Conservation (phyloP, 2,888 invertebrate genomes). For the Scelioninae gen. 1 region DNA sequence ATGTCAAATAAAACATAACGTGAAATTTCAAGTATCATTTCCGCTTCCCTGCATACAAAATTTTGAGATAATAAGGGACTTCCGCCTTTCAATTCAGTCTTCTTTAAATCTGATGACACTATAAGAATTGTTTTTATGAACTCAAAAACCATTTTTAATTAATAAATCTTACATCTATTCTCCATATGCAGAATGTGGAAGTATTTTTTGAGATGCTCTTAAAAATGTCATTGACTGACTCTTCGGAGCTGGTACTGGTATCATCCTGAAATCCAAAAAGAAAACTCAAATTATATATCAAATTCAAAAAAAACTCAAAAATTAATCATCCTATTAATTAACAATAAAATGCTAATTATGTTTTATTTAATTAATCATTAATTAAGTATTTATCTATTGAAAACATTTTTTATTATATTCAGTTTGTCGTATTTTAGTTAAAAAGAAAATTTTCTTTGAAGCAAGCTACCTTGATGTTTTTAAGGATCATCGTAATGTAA, state of each 20-base stretch:
- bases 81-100: constrained; percentile 5
- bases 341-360: no score
- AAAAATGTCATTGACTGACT: constrained; percentile 87
- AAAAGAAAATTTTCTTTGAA: neutral
- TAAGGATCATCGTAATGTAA: constrained; percentile 49
- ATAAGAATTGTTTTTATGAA: neutral
- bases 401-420: no score
- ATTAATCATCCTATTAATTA: no score
- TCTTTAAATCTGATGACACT: neutral
- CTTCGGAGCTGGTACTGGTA: constrained; percentile 80
- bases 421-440: neutral
- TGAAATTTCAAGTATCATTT: constrained; percentile 24
- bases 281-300: constrained; percentile 8
- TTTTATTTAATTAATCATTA: no score
- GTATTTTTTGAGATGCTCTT: constrained; percentile 91
- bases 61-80: constrained; percentile 15
- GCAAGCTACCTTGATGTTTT: constrained; percentile 44
- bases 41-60: constrained; percentile 25
- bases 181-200: constrained; percentile 94
- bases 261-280: constrained; percentile 78
- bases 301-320: no score
- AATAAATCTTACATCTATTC: constrained; percentile 89
- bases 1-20: neutral
- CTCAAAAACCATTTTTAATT: neutral
- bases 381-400: no score